Percentiles rank a stretch among this genome's conserved stretches.
phyloP scores from a whole-genome alignment of 2,888 invertebrate species.

The Helicoverpa assulta region DNA sequence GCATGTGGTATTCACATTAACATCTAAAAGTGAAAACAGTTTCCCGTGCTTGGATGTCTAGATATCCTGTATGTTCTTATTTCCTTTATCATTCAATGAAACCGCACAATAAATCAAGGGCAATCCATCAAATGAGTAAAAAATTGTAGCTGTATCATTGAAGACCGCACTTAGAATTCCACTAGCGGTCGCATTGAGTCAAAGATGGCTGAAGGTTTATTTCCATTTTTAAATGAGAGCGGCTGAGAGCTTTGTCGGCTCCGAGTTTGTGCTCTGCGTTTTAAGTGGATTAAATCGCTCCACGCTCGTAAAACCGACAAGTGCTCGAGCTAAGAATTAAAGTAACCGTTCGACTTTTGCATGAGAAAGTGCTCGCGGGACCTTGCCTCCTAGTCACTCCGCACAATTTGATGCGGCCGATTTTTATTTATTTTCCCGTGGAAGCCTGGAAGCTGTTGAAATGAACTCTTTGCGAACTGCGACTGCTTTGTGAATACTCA shows the following conservation, averaged over 20 bases:
- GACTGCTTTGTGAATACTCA: conserved; percentile 83
- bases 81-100: conserved; percentile 43
- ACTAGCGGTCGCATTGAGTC: conserved; percentile 86
- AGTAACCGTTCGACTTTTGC: conserved; percentile 90
- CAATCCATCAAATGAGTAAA: conserved; percentile 70
- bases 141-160: conserved; percentile 81
- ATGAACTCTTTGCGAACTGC: conserved; percentile 77
- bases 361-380: conserved; percentile 88
- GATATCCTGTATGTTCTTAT: conserved; percentile 26
- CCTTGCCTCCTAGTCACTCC: conserved; percentile 82
- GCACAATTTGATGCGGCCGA: conserved; percentile 79
- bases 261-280: conserved; percentile 89
- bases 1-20: conserved; percentile 34
- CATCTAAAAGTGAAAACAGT: conserved; percentile 14
- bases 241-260: conserved; percentile 90
- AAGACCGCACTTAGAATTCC: conserved; percentile 87
- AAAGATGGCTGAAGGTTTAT: conserved; percentile 89
- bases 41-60: conserved; percentile 40
- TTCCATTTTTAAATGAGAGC: conserved; percentile 91
- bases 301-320: conserved; percentile 90
- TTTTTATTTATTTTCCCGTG: conserved; percentile 82
- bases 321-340: conserved; percentile 89
- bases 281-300: conserved; percentile 91
- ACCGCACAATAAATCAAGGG: conserved; percentile 52
- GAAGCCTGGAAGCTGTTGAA: conserved; percentile 75